Conservation (phyloP, 1,140 invertebrate species). For the Saccostrea cuccullata region DNA sequence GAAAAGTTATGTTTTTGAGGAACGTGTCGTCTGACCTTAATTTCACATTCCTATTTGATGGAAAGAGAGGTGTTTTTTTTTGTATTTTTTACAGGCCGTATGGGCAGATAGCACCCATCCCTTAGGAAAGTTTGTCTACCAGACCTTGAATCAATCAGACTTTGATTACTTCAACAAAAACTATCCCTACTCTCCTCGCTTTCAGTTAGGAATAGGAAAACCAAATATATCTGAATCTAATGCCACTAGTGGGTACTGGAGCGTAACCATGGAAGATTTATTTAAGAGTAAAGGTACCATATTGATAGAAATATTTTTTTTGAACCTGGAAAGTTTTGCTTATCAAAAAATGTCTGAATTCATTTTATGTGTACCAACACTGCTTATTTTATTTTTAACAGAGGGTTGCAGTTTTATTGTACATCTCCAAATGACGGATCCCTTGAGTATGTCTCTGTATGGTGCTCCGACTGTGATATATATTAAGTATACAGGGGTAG, state of each 20-base stretch:
- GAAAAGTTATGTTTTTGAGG: no score
- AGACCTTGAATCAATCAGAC: slow-evolving; percentile 68
- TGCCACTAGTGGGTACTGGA: slow-evolving; percentile 65
- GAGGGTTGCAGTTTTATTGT: slow-evolving; percentile 44
- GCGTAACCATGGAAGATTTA: slow-evolving; percentile 53
- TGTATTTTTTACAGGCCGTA: neutral
- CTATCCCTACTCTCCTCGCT: slow-evolving; percentile 60
- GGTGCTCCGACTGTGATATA: slow-evolving; percentile 46
- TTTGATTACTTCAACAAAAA: slow-evolving; percentile 63
- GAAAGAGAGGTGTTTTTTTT: neutral
- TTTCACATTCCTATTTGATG: neutral
- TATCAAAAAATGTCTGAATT: neutral
- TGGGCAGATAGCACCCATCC: slow-evolving; percentile 63
- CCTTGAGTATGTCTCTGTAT: slow-evolving; percentile 15
- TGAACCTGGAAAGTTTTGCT: neutral
- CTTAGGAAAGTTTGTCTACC: slow-evolving; percentile 66
- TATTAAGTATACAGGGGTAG: slow-evolving; percentile 40
- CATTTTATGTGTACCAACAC: neutral
- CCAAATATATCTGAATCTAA: slow-evolving; percentile 68
- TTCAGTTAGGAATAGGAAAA: slow-evolving; percentile 69
- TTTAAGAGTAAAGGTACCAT: slow-evolving; percentile 56
- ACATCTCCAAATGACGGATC: slow-evolving; percentile 36
- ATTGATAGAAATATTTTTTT: neutral
- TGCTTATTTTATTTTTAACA: neutral
- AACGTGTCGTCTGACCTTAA: no score